phyloP scores from a whole-genome alignment of 2,797 vertebrate species.

The Siniperca undulata region DNA sequence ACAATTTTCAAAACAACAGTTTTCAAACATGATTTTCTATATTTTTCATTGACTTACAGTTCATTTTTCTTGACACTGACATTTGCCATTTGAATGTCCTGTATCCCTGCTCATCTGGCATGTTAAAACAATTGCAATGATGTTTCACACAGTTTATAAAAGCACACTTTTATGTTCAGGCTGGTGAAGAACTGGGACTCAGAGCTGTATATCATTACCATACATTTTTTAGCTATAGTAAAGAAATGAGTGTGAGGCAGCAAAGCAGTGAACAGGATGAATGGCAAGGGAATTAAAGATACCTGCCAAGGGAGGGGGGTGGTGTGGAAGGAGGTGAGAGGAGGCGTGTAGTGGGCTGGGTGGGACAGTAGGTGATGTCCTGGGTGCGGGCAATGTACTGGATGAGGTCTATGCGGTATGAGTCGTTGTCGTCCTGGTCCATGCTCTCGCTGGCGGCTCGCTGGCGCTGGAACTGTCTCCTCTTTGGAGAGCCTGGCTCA shows the following conservation, averaged over 20 bases:
- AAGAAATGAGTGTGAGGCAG: slow-evolving; percentile 77
- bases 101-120: neutral
- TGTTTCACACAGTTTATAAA: neutral
- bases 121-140: neutral
- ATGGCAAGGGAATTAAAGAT: slow-evolving; percentile 94
- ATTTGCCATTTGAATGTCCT: neutral
- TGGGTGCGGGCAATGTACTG: slow-evolving; percentile 94
- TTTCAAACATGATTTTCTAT: neutral
- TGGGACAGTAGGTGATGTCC: slow-evolving; percentile 84
- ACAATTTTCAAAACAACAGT: slow-evolving; percentile 1
- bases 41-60: neutral
- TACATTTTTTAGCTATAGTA: slow-evolving; percentile 22
- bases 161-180: slow-evolving; percentile 17
- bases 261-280: slow-evolving; percentile 85
- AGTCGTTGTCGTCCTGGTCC: slow-evolving; percentile 91
- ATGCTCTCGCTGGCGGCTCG: slow-evolving; percentile 96
- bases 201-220: slow-evolving; percentile 12
- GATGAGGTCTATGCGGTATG: slow-evolving; percentile 92
- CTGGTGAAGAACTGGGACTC: slow-evolving; percentile 49
- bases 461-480: slow-evolving; percentile 97
- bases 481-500: slow-evolving; percentile 92
- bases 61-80: neutral
- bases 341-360: slow-evolving; percentile 83
- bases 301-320: slow-evolving; percentile 97
- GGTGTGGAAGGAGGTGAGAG: slow-evolving; percentile 89